Percentiles rank a stretch among this genome's conserved stretches.
phyloP scores from a whole-genome alignment of 2,888 invertebrate species.

The Napeogenes sylphis region DNA sequence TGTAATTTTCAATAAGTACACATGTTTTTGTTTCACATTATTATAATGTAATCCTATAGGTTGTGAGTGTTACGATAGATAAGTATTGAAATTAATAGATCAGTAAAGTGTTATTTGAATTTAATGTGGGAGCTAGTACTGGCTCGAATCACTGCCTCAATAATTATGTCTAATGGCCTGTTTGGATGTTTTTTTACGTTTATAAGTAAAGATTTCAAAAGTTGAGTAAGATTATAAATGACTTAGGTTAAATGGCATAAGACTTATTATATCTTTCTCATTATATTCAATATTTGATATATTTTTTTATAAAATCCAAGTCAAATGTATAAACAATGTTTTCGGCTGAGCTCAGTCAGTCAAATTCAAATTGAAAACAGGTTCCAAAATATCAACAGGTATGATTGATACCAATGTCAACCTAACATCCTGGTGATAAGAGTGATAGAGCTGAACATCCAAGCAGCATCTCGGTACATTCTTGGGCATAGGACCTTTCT shows the following conservation, averaged over 20 bases:
- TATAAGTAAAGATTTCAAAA: neutral
- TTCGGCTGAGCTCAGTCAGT: neutral
- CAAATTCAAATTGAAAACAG: neutral
- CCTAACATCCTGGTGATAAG: neutral
- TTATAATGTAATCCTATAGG: slow-evolving; percentile 27
- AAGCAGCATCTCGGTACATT: slow-evolving; percentile 14
- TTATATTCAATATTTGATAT: neutral
- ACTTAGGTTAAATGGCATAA: too few relatives aligned
- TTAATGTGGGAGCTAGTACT: slow-evolving; percentile 1
- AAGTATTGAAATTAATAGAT: slow-evolving; percentile 8
- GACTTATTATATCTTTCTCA: too few relatives aligned
- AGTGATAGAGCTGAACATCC: neutral
- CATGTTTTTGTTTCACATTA: slow-evolving; percentile 24
- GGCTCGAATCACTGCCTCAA: neutral
- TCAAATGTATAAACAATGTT: too few relatives aligned
- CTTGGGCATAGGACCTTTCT: slow-evolving; percentile 24
- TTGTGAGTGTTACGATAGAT: slow-evolving; percentile 8
- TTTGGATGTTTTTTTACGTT: neutral
- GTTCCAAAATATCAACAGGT: neutral
- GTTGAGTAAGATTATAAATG: too few relatives aligned
- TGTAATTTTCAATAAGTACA: slow-evolving; percentile 23
- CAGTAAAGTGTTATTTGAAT: slow-evolving; percentile 6
- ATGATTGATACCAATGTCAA: neutral
- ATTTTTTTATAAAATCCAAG: neutral
- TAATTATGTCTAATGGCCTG: neutral